Evolutionary conservation across 2,888 invertebrate species (phyloP), one percentile per base, ranked within the genome.

Genomic region (Geotrupes spiniger): DNA sequence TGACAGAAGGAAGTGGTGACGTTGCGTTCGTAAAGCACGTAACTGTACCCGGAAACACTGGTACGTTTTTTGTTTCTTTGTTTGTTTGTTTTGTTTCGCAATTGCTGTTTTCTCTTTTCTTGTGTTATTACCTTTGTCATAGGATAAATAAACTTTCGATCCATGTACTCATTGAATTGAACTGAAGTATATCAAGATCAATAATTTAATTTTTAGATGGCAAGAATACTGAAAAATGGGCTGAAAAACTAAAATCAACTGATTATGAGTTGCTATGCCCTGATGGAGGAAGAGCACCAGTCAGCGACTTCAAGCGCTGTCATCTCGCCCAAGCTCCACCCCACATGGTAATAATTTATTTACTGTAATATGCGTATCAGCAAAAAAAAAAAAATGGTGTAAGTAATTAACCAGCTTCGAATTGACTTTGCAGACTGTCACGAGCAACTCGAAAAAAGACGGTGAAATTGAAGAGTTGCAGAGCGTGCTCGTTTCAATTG

Each of bases 11-110:
- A 62, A 81, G 80, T 3, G 88, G 84, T 1, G 84, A 89, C 63
- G 82, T 89, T 2, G 87, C 88, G 0, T 89, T 89, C 72, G 82
- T 86, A 2, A 78, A 79, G 59, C 82, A 83, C 64, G 76, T 78
- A 4, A 80, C 82, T 1, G 78, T 81, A 0, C 68, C 76, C 25
- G 80, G 79, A 63, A 83, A 82, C 60, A 67, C 71, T 29, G 65
- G 70, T 70, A 59, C 58, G 47, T 3, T 4, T 14, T 41, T 15
- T n/a, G n/a, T n/a, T n/a, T n/a, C n/a, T n/a, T n/a, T n/a, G n/a
- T n/a, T n/a, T n/a, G n/a, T n/a, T n/a, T n/a, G n/a, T n/a, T n/a
- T n/a, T n/a, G n/a, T n/a, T n/a, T n/a, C n/a, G n/a, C n/a, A n/a
- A n/a, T n/a, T n/a, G n/a, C n/a, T n/a, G n/a, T n/a, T n/a, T n/a